phyloP scores from a whole-genome alignment of 2,888 invertebrate genomes.

The Ophion ellenae region DNA sequence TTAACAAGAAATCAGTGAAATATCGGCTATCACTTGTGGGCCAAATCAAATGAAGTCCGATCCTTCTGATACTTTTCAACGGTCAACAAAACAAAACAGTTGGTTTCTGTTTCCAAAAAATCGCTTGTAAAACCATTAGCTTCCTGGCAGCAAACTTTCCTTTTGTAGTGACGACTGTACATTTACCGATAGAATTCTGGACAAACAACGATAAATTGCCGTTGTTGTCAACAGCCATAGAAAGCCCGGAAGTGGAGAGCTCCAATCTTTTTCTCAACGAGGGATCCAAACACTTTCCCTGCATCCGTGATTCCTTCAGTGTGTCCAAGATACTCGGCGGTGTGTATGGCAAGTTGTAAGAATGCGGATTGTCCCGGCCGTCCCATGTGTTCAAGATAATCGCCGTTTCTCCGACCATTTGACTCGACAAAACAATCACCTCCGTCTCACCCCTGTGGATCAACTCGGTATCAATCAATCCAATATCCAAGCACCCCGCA shows the following conservation, averaged over 20 bases:
- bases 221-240: constrained; percentile 67
- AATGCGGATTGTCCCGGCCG: constrained; percentile 71
- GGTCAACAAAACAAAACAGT: neutral
- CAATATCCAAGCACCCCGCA: neutral
- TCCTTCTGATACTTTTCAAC: no score
- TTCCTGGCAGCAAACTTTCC: neutral
- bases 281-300: constrained; percentile 80
- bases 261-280: constrained; percentile 75
- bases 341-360: constrained; percentile 76
- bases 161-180: neutral
- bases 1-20: no score
- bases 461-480: neutral
- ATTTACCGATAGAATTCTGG: constrained; percentile 80
- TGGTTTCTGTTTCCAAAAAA: neutral
- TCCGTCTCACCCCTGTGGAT: constrained; percentile 74
- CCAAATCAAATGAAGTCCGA: no score
- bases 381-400: constrained; percentile 80
- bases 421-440: constrained; percentile 77
- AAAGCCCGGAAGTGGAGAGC: constrained; percentile 76
- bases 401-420: constrained; percentile 75
- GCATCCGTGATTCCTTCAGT: constrained; percentile 73
- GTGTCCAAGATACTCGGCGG: constrained; percentile 77
- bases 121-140: neutral
- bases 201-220: constrained; percentile 73
- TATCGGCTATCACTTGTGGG: no score